These are phyloP conservation scores for Panulirus ornatus DNA, from an alignment of 1,140 invertebrate genomes.

Conservation along the genomic window DNA sequence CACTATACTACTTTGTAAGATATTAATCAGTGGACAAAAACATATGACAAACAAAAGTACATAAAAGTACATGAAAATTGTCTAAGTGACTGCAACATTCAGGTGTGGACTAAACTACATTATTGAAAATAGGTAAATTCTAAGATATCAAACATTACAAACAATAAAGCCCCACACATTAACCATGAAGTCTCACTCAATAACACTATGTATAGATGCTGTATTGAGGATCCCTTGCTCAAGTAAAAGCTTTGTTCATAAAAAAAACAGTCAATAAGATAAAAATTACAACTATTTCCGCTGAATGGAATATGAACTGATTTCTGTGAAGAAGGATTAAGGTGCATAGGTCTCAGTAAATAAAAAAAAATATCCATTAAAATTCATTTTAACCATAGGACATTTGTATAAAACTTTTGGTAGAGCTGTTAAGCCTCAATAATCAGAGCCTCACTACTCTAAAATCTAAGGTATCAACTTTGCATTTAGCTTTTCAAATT, in stretches of 20 bases:
- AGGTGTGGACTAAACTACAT: conserved; percentile 7
- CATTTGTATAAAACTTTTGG: no score
- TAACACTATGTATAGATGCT: neutral
- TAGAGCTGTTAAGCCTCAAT: no score
- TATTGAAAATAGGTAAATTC: neutral
- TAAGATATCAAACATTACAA: neutral
- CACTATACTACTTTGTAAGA: conserved; percentile 24
- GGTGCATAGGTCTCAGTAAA: neutral
- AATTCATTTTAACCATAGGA: no score
- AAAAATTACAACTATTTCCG: no score
- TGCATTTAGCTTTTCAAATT: no score
- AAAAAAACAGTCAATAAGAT: neutral
- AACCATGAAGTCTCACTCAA: no score
- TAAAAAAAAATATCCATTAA: neutral
- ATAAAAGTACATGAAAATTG: neutral
- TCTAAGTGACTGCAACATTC: neutral
- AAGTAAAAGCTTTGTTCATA: neutral
- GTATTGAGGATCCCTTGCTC: neutral
- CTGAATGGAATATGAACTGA: neutral
- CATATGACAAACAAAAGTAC: neutral
- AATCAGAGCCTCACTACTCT: no score
- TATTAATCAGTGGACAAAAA: conserved; percentile 22
- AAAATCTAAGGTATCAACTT: no score
- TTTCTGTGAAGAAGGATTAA: neutral
- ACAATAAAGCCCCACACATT: neutral